These are phyloP conservation scores for Pomacea maculata DNA, from an alignment of 1,140 invertebrate genomes.

Conservation along the genomic window DNA sequence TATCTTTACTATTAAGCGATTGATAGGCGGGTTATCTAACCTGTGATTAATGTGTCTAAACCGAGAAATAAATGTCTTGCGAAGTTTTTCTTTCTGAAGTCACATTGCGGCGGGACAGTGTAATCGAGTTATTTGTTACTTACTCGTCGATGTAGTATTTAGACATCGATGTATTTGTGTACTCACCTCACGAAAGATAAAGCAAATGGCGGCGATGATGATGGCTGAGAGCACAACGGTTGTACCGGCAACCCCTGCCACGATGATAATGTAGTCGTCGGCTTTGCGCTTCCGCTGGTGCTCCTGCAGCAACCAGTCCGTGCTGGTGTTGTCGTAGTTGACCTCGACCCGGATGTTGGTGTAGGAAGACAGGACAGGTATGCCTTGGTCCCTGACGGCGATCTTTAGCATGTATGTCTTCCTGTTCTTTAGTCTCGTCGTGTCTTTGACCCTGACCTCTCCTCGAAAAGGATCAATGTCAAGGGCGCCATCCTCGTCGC, in stretches of 20 bases:
- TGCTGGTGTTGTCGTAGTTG: conserved; percentile 30
- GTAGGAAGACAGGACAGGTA: conserved; percentile 16
- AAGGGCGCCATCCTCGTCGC: conserved; percentile 81
- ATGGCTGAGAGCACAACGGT: conserved; percentile 34
- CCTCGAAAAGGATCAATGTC: conserved; percentile 86
- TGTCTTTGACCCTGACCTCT: conserved; percentile 73
- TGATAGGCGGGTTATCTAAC: too few species aligned
- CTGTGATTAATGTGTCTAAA: too few species aligned
- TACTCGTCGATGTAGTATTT: too few species aligned
- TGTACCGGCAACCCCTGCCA: conserved; percentile 34
- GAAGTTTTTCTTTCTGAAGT: too few species aligned
- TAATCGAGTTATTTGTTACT: too few species aligned
- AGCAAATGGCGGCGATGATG: conserved; percentile 41
- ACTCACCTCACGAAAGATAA: conserved; percentile 35
- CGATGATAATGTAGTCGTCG: conserved; percentile 40
- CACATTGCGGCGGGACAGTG: too few species aligned
- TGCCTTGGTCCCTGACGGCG: conserved; percentile 26
- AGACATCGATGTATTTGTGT: background rate
- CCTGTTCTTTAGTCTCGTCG: conserved; percentile 23
- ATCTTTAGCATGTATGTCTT: conserved; percentile 30
- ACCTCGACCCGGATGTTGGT: conserved; percentile 30
- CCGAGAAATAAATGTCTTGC: too few species aligned
- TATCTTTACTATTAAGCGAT: too few species aligned
- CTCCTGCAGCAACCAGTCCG: background rate
- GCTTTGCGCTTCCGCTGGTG: conserved; percentile 5